phyloP scores from a whole-genome alignment of 2,888 invertebrate genomes.

The Platycheirus rosarum region DNA sequence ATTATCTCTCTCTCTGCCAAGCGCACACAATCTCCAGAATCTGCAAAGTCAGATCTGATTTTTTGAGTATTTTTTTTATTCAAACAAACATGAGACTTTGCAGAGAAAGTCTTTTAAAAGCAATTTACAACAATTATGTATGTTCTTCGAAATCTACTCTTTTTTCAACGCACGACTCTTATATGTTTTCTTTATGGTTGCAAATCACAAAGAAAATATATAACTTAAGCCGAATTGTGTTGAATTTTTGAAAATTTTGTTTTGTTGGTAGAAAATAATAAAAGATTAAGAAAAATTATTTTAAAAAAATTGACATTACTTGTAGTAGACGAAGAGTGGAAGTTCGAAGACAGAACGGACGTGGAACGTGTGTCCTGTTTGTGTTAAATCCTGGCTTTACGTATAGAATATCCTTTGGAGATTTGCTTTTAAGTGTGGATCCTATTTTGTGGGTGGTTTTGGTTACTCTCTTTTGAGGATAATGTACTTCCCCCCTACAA shows the following conservation, averaged over 20 bases:
- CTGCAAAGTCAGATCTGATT: slow-evolving; percentile 81
- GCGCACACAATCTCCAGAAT: slow-evolving; percentile 75
- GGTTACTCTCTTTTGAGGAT: slow-evolving; percentile 66
- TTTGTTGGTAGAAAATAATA: slow-evolving; percentile 75
- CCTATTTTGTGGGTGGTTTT: slow-evolving; percentile 72
- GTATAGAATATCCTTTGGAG: slow-evolving; percentile 53
- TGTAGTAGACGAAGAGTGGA: slow-evolving; percentile 70
- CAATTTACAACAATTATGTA: slow-evolving; percentile 56
- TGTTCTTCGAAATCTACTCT: slow-evolving; percentile 76
- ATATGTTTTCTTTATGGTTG: slow-evolving; percentile 69
- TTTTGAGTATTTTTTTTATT: slow-evolving; percentile 77
- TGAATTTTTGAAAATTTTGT: slow-evolving; percentile 69
- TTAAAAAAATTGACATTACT: slow-evolving; percentile 79
- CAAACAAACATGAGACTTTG: slow-evolving; percentile 55
- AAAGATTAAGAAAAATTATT: slow-evolving; percentile 78
- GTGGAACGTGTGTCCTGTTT: slow-evolving; percentile 57
- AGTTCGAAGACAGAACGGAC: slow-evolving; percentile 7
- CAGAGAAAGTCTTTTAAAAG: slow-evolving; percentile 47
- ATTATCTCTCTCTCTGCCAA: slow-evolving; percentile 55
- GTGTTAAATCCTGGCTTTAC: slow-evolving; percentile 52
- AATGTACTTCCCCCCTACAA: slow-evolving; percentile 79
- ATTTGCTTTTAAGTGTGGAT: slow-evolving; percentile 60
- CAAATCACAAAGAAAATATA: slow-evolving; percentile 65
- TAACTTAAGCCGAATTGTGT: slow-evolving; percentile 30
- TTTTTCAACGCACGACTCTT: slow-evolving; percentile 42